Base-by-base conservation (phyloP, 2,113 vertebrate genomes). In the Petromus typicus region DNA sequence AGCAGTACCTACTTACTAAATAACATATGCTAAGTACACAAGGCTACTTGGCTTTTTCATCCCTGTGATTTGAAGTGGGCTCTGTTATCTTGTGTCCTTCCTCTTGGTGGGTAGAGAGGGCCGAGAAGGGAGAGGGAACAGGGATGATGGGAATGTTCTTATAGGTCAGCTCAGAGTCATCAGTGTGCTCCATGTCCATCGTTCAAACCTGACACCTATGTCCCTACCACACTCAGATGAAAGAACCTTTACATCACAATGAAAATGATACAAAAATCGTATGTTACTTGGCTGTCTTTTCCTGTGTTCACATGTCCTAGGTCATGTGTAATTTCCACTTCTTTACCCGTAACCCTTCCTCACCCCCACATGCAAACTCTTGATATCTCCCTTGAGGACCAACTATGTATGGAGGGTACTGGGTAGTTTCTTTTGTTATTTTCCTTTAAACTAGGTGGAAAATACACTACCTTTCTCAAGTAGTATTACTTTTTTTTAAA, bases 231-330 rank as follows among this genome's bases (percentile, higher is more conserved):
- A 67, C 56, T 14, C 51, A 85, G 76, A 90, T 85, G 37, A 92
- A 97, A 94, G 95, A 66, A 75, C 76, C 48, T 73, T 95, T 80
- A 76, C 90, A 80, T 63, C 91, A 69, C 87, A 85, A 87, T 89
- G 71, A 96, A 94, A 94, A 93, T 91, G 90, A 93, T 76, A 90
- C 43, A 78, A 79, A 48, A 92, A 91, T 76, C 75, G 48, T 90
- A 78, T 79, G 43, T 82, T 73, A 94, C 82, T 79, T 67, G 66
- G 48, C 43, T 81, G 27, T n/a, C 84, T 85, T 87, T 92, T 34
- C 85, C 86, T 90, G 61, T 86, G 85, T 78, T 88, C 73, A 93
- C 54, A 96, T 63, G 82, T 76, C 76, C 76, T 56, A 87, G 86
- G 81, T 34, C 81, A 75, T 23, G 43, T n/a, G 23, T n/a, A 57